phyloP scores from a whole-genome alignment of 2,888 invertebrate genomes.

The Pyrrhosoma nymphula region DNA sequence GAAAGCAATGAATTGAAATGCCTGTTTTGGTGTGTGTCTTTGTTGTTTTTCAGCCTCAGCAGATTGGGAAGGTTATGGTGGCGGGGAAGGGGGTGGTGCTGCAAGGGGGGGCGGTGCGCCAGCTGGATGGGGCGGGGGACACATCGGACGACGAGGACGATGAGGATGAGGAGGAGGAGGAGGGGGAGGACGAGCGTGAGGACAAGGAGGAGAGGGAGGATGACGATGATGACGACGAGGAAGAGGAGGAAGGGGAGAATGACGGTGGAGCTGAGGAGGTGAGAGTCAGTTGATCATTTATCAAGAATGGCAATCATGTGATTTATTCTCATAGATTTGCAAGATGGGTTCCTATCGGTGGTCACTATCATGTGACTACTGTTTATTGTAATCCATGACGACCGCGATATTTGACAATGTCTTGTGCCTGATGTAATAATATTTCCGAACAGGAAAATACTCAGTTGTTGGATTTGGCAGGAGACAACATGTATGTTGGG shows the following conservation, averaged over 20 bases:
- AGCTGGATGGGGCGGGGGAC: conserved; percentile 74
- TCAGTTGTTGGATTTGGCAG: too few species aligned
- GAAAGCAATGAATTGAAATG: too few species aligned
- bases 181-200: conserved; percentile 84
- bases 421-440: too few species aligned
- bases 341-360: too few species aligned
- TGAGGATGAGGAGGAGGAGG: conserved; percentile 86
- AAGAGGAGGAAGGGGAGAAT: conserved; percentile 89
- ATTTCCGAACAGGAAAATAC: too few species aligned
- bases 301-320: too few species aligned
- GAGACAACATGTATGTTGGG: too few species aligned
- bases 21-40: neutral
- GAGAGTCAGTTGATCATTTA: conserved; percentile 75
- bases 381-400: too few species aligned
- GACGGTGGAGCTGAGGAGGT: conserved; percentile 78
- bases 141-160: conserved; percentile 84
- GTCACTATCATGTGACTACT: too few species aligned
- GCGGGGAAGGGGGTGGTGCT: neutral
- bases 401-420: too few species aligned
- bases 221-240: conserved; percentile 88
- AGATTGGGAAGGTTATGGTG: neutral
- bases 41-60: neutral
- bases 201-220: conserved; percentile 89
- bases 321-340: too few species aligned
- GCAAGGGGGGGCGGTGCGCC: conserved; percentile 71